Percentiles rank a stretch among this genome's conserved stretches.
Conservation (phyloP, 1,140 invertebrate genomes). For the Venturia canescens region DNA sequence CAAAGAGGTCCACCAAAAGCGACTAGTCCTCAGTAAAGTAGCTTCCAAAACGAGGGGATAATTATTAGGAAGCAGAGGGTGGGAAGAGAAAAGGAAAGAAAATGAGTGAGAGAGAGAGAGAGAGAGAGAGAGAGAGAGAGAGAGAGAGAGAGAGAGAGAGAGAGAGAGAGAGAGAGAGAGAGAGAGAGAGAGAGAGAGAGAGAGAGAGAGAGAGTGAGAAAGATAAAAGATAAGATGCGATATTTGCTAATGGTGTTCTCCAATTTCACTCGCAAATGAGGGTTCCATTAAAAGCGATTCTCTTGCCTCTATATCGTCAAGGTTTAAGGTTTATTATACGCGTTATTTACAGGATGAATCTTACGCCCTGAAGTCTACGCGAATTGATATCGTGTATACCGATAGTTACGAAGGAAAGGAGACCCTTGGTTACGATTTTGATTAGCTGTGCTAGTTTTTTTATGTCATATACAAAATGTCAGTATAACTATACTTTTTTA, state of each 20-base stretch:
- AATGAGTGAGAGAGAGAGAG: too few relatives aligned
- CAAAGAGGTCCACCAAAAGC: slow-evolving; percentile 14
- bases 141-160: too few relatives aligned
- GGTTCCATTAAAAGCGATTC: slow-evolving; percentile 36
- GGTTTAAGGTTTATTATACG: slow-evolving; percentile 18
- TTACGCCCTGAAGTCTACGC: neutral
- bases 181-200: too few relatives aligned
- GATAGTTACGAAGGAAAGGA: neutral
- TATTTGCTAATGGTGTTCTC: slow-evolving; percentile 44
- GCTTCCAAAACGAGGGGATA: slow-evolving; percentile 10
- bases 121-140: too few relatives aligned
- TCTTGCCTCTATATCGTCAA: neutral
- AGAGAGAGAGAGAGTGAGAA: too few relatives aligned
- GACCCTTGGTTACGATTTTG: slow-evolving; percentile 38
- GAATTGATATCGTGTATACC: neutral
- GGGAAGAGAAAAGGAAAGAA: too few relatives aligned
- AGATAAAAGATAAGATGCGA: slow-evolving; percentile 35
- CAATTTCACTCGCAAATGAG: slow-evolving; percentile 40
- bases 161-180: too few relatives aligned
- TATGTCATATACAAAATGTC: neutral
- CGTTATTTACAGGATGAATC: neutral
- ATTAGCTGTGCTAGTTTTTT: slow-evolving; percentile 31
- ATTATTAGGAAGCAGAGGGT: neutral
- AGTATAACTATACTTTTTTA: neutral
- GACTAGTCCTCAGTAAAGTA: slow-evolving; percentile 19